Evolutionary conservation across 2,797 vertebrate genomes (phyloP).

Genomic region (Lagodon rhomboides): DNA sequence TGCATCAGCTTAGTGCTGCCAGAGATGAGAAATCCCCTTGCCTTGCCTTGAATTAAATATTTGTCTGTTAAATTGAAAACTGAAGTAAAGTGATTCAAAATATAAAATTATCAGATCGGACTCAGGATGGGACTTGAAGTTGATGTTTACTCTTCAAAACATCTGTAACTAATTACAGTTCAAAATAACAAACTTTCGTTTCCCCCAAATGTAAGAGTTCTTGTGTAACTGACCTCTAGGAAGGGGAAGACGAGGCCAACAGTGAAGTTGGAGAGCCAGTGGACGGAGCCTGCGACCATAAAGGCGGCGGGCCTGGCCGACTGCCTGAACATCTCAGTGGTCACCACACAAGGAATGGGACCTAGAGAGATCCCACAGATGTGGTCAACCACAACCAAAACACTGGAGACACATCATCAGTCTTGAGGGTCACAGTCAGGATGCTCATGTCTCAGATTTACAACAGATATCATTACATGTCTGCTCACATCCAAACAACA

Average conservation of each 20-base stretch:
- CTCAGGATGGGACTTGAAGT: background rate
- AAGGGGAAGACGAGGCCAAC: slow-evolving; percentile 95
- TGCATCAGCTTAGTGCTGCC: background rate
- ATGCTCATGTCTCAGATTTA: slow-evolving; percentile 52
- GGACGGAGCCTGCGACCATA: slow-evolving; percentile 94
- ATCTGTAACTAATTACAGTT: slow-evolving; percentile 4
- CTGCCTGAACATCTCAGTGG: slow-evolving; percentile 96
- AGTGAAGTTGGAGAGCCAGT: slow-evolving; percentile 94
- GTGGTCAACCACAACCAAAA: slow-evolving; percentile 50
- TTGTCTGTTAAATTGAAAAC: background rate
- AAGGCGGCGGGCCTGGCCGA: slow-evolving; percentile 92
- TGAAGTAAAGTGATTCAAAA: slow-evolving; percentile 1
- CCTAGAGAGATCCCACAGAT: slow-evolving; percentile 80
- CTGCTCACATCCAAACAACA: slow-evolving; percentile 73
- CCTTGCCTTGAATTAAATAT: background rate
- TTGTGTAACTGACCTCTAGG: slow-evolving; percentile 87
- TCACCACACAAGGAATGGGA: slow-evolving; percentile 91
- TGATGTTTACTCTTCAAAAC: background rate
- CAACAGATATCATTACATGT: slow-evolving; percentile 66
- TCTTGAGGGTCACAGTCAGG: slow-evolving; percentile 21
- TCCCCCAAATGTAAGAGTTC: background rate
- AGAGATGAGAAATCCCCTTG: too few species aligned
- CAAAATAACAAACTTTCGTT: background rate
- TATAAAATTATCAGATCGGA: background rate
- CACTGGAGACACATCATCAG: slow-evolving; percentile 45